These are phyloP conservation scores for Pomacea canaliculata DNA, from an alignment of 2,888 invertebrate species.

Conservation along the genomic window DNA sequence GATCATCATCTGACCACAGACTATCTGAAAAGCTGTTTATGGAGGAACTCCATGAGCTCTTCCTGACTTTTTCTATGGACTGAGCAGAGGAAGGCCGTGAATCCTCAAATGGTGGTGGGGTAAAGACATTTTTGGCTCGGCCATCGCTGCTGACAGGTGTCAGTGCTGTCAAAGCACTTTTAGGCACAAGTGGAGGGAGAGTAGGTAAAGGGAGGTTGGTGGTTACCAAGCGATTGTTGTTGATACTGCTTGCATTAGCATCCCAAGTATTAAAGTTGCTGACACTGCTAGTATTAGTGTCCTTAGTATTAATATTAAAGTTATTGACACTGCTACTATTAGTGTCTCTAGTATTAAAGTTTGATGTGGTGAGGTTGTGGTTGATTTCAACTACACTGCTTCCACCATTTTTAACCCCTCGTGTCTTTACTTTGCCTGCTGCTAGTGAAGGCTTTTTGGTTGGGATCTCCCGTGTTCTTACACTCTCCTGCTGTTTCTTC, in stretches of 20 bases:
- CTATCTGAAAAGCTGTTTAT: constrained; percentile 59
- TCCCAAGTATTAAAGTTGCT: constrained; percentile 26
- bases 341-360: constrained; percentile 25
- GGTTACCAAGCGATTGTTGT: background rate
- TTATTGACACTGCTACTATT: background rate
- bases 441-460: constrained; percentile 15
- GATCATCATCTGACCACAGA: constrained; percentile 61
- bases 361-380: constrained; percentile 31
- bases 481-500: constrained; percentile 30
- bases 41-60: constrained; percentile 49
- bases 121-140: constrained; percentile 25
- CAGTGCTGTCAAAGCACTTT: constrained; percentile 21
- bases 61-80: constrained; percentile 27
- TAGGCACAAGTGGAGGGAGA: constrained; percentile 7
- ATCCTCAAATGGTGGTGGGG: constrained; percentile 22
- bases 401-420: constrained; percentile 15
- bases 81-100: constrained; percentile 32
- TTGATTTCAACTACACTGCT: constrained; percentile 35
- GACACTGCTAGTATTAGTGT: background rate
- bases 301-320: too few species aligned
- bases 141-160: constrained; percentile 26
- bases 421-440: constrained; percentile 27
- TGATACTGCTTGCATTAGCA: background rate
- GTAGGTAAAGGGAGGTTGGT: constrained; percentile 11
- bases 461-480: constrained; percentile 11